Evolutionary conservation across 2,797 vertebrate species (phyloP).

Genomic region (Anguilla megastoma): DNA sequence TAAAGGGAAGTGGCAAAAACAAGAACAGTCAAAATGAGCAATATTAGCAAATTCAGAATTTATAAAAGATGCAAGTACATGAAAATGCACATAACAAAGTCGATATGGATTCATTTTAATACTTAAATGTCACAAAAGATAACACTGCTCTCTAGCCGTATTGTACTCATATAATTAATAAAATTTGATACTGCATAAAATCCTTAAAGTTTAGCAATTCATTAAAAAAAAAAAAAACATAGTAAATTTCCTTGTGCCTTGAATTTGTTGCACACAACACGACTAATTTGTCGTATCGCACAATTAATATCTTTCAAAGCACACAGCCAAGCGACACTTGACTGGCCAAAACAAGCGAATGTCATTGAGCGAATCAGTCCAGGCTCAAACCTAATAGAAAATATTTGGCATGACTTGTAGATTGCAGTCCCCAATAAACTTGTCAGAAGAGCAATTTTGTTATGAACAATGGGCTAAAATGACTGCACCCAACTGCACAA

Average conservation of each 20-base stretch:
- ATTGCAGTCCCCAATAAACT: background rate
- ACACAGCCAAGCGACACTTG: too few relatives aligned
- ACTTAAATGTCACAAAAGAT: background rate
- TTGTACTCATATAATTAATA: background rate
- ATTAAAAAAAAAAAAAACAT: too few relatives aligned
- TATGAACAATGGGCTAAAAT: background rate
- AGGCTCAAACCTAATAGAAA: background rate
- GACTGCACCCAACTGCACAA: background rate
- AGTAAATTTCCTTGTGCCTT: too few relatives aligned
- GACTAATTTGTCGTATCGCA: too few relatives aligned
- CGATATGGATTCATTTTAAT: background rate
- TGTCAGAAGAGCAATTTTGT: slow-evolving; percentile 1
- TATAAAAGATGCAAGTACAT: background rate
- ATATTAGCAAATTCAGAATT: background rate
- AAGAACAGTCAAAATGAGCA: background rate
- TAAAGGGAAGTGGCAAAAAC: background rate
- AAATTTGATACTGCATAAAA: background rate
- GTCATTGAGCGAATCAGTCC: background rate
- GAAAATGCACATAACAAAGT: background rate
- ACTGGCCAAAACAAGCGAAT: background rate
- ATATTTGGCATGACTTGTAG: background rate
- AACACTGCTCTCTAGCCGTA: background rate
- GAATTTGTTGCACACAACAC: too few relatives aligned
- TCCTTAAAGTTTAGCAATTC: background rate
- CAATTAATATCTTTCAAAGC: too few relatives aligned